phyloP scores from a whole-genome alignment of 2,888 invertebrate genomes.

The Eurytoma californica region DNA sequence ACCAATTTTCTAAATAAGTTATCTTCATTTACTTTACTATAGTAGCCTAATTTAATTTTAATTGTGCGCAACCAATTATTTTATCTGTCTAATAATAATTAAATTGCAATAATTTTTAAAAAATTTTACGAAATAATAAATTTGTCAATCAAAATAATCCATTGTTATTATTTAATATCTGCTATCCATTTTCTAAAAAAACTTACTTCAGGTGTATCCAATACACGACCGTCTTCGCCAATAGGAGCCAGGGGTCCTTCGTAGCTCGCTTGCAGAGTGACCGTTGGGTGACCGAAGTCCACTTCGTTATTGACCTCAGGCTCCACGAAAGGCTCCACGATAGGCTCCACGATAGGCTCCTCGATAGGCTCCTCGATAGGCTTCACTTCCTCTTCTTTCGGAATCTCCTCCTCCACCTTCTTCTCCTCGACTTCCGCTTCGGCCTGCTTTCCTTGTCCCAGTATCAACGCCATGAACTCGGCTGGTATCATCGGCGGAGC shows the following conservation, averaged over 20 bases:
- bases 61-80: too few species aligned
- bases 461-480: too few species aligned
- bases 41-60: too few species aligned
- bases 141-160: too few species aligned
- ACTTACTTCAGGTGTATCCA: constrained; percentile 68
- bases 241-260: constrained; percentile 66
- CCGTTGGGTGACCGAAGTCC: background rate
- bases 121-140: too few species aligned
- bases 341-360: constrained; percentile 29
- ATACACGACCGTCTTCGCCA: constrained; percentile 64
- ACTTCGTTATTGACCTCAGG: constrained; percentile 35
- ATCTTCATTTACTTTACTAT: too few species aligned
- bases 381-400: constrained; percentile 17
- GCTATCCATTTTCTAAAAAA: background rate
- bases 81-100: too few species aligned
- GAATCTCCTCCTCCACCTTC: constrained; percentile 6
- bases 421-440: constrained; percentile 11
- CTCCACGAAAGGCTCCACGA: constrained; percentile 28
- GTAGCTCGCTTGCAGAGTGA: constrained; percentile 51
- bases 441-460: too few species aligned
- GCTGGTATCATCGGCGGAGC: too few species aligned
- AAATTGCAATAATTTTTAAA: too few species aligned
- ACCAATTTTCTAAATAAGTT: too few species aligned
- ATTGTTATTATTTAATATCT: too few species aligned
- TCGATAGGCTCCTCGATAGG: constrained; percentile 29